A percentile compares a stretch with the other conserved stretches of the same genome.
phyloP scores from a whole-genome alignment of 1,140 invertebrate species.

The Gonatopus flavifemur region DNA sequence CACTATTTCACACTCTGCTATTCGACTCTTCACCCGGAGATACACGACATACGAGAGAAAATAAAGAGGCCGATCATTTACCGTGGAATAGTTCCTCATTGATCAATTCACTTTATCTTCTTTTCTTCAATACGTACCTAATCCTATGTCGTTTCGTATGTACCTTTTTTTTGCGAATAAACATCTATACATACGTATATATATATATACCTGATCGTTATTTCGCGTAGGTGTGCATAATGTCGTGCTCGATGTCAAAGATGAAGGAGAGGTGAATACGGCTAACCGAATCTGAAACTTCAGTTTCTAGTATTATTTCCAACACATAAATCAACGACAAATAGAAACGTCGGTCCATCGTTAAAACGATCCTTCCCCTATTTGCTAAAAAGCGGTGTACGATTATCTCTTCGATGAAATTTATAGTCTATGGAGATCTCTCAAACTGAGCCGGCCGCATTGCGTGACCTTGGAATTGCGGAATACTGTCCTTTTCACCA shows the following conservation, averaged over 20 bases:
- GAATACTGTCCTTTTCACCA: background rate
- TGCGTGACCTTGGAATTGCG: conserved; percentile 9
- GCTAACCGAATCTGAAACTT: conserved; percentile 27
- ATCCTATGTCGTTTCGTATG: no score
- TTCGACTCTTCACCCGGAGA: no score
- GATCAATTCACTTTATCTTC: no score
- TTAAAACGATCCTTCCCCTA: conserved; percentile 10
- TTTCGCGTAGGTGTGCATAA: background rate
- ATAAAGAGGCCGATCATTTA: no score
- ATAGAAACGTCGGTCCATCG: conserved; percentile 29
- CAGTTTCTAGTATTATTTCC: no score
- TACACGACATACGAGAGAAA: no score
- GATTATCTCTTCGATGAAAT: conserved; percentile 25
- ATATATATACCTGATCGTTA: background rate
- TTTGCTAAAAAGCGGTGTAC: background rate
- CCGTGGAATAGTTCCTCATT: no score
- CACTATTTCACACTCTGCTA: no score
- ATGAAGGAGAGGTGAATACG: background rate
- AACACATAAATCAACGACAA: conserved; percentile 32
- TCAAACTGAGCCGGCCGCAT: conserved; percentile 15
- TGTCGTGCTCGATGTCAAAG: background rate
- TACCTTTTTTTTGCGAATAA: no score
- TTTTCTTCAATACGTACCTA: no score
- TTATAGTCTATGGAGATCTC: conserved; percentile 20
- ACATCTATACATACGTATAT: no score